These are phyloP conservation scores for Antheraea mylitta DNA, from an alignment of 1,140 invertebrate genomes.

Conservation along the genomic window DNA sequence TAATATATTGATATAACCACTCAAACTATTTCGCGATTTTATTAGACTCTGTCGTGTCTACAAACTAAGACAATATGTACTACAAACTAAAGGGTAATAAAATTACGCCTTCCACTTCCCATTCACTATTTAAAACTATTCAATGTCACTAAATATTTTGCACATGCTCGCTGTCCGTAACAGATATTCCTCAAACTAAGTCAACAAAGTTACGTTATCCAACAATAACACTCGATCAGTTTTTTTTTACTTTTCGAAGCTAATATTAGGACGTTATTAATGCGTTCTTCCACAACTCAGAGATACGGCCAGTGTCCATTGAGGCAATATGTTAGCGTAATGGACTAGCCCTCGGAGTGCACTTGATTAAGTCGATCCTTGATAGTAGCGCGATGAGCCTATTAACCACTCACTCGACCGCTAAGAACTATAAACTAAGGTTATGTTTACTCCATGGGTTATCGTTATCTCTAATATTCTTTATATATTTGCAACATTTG, in stretches of 20 bases:
- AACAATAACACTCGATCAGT: too few relatives aligned
- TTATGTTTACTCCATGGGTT: not conserved
- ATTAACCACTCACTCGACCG: conserved; percentile 25
- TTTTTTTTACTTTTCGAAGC: not conserved
- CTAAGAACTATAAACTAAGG: conserved; percentile 1
- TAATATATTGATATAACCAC: too few relatives aligned
- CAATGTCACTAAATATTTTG: too few relatives aligned
- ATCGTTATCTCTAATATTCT: not conserved
- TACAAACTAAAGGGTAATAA: too few relatives aligned
- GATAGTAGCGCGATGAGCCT: conserved; percentile 33
- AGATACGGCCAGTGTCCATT: conserved; percentile 19
- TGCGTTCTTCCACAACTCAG: not conserved
- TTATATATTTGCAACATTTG: not conserved
- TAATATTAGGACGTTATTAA: not conserved
- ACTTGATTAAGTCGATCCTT: conserved; percentile 46
- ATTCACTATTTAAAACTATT: too few relatives aligned
- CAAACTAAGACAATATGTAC: too few relatives aligned
- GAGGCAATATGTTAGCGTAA: conserved; percentile 52
- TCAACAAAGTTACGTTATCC: too few relatives aligned
- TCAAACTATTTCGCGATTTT: too few relatives aligned
- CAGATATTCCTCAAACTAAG: too few relatives aligned
- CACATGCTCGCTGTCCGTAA: too few relatives aligned
- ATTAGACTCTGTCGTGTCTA: too few relatives aligned
- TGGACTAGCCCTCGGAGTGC: conserved; percentile 38
- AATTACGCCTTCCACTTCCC: too few relatives aligned